Base-by-base conservation (phyloP, 2,888 invertebrate genomes). In the Eupithecia dodoneata region DNA sequence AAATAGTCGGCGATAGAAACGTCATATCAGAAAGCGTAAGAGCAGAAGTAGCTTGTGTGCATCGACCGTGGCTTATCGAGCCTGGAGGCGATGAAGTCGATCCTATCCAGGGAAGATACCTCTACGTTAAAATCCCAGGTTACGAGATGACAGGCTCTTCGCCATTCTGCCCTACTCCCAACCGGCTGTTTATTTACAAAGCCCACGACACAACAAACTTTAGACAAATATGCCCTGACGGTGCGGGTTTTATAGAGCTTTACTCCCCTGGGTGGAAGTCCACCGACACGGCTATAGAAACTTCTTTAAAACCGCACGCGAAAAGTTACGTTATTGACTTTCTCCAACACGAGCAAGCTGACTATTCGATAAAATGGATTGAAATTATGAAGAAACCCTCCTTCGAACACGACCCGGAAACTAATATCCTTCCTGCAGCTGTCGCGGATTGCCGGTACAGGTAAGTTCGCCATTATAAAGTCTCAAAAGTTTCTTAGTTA, bases 11-110 rank as follows among this genome's bases (percentile, higher is more conserved):
- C 4, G 95, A 95, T 81, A 90, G 95, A 80, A 92, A 95, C 81
- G 93, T 95, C 13, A 93, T 95, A 82, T 95, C 95, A 67, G 95
- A 96, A 83, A 95, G 96, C 76, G 94, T 94, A 3, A 90, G 94
- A 84, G 95, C 94, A 10, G 94, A 94, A 85, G 96, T 96, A 52
- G 95, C 96, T 44, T 97, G 97, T 88, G 96, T 97, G 47, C 96
- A 97, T 85, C 96, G 97, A 86, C 97, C 97, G 1, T 97, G 97
- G 97, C 91, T 97, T 1, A 97, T 97, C 76, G 97, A 97, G 87
- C 97, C 97, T 0, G 97, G 97, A 77, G 97, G 97, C 80, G 97
- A 97, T 83, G 97, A 97, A 82, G 94, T 96, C 1, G 94, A 95
- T 71, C 93, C 93, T 2, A 88, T 93, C 4, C 94, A 93, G 85